Evolutionary conservation across 2,888 invertebrate genomes (phyloP), one percentile per base, ranked within the genome.

Genomic region (Sylvicola fuscatus): DNA sequence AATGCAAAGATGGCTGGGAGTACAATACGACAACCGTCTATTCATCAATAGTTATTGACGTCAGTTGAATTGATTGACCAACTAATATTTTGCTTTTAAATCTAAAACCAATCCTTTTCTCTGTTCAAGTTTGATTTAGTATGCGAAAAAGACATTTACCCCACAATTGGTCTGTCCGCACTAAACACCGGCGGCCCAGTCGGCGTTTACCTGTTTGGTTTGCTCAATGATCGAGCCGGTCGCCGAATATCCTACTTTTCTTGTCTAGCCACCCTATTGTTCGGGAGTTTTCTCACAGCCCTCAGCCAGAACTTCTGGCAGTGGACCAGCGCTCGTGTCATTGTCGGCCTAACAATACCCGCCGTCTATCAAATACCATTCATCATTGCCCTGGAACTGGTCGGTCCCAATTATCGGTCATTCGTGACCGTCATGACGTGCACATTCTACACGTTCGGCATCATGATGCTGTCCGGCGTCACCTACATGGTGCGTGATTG

Each of bases 311-410:
- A 75, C 48, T 87, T 81, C 53, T 80, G 80, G 77, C 68, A 70
- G 42, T 90, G 90, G 84, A 73, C 81, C 2, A 60, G 70, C 3
- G 81, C 82, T 46, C 66, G 90, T 41, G 63, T 76, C 13, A 64
- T 86, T 33, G 87, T 89, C n/a, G 92, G 92, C 3, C 59, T 87
- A 5, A 86, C 89, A 0, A 82, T 90, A 47, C 89, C 90, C 3
- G 89, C 89, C 2, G 75, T 90, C 29, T 89, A 90, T 56, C 87
- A 89, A 61, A 89, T 90, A 56, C 90, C 92, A 1, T 89, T 89
- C 53, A 89, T 90, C 39, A 87, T 92, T 49, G 90, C 87, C 39
- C 60, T 90, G 45, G 92, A 92, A 60, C 58, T 90, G 39, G 89
- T 90, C 14, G 90, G 90, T 3, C 84, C 87, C 13, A 83, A 78